These are phyloP conservation scores for Cynoglossus semilaevis DNA, from an alignment of 2,113 vertebrate genomes.

Conservation along the genomic window DNA sequence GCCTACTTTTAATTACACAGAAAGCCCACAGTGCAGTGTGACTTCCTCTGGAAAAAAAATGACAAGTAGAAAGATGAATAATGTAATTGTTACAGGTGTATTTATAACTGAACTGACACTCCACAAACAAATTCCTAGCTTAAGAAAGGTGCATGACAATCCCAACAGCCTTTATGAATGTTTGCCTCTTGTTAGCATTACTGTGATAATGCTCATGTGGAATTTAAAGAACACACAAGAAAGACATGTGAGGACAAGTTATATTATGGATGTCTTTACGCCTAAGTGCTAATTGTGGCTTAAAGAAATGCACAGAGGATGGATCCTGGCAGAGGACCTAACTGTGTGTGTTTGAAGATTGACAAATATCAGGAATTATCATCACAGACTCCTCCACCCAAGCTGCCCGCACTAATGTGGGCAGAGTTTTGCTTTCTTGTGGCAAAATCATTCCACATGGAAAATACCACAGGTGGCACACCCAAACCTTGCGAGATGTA, in stretches of 20 bases:
- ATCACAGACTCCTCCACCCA: constrained; percentile 35
- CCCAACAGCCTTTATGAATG: constrained; percentile 10
- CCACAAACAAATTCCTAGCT: constrained; percentile 42
- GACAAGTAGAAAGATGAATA: constrained; percentile 58
- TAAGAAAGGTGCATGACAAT: constrained; percentile 28
- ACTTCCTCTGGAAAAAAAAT: constrained; percentile 40
- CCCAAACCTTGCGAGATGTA: constrained; percentile 32
- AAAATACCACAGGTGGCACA: constrained; percentile 52
- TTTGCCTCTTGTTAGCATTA: constrained; percentile 7
- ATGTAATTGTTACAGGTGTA: constrained; percentile 46
- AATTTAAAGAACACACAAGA: constrained; percentile 6
- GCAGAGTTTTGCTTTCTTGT: constrained; percentile 35
- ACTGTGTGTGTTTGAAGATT: constrained; percentile 24
- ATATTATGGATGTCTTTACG: constrained; percentile 12
- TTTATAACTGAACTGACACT: constrained; percentile 60
- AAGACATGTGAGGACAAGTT: constrained; percentile 6
- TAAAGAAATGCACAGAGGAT: constrained; percentile 24
- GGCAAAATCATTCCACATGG: constrained; percentile 24
- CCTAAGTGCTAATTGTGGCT: constrained; percentile 28
- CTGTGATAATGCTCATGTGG: constrained; percentile 18
- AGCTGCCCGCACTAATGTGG: constrained; percentile 44
- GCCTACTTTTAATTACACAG: constrained; percentile 30
- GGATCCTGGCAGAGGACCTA: not conserved
- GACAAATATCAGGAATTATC: constrained; percentile 47
- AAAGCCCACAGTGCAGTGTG: constrained; percentile 28